Base-by-base conservation (phyloP, 2,113 vertebrate genomes). In the Scartelaos histophorus region DNA sequence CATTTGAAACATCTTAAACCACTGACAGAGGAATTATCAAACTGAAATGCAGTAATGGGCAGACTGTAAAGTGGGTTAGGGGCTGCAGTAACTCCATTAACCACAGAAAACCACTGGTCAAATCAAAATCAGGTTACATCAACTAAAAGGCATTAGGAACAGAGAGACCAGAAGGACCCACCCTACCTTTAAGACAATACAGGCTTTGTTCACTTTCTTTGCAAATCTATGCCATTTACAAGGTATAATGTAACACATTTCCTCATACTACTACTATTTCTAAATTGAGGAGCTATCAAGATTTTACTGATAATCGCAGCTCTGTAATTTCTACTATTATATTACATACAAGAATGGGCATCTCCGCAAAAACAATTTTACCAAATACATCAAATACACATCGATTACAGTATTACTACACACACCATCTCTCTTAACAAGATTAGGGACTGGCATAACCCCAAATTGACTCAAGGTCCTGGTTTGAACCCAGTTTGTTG, bases 1-100 rank as follows among this genome's bases (percentile, higher is more conserved):
- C 35, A 12, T 70, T 65, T 68, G 56, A 77, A 76, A 53, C 58
- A 85, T 81, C 74, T 47, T 70, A 79, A 74, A 72, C 38, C 62
- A 49, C 69, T 24, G 67, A 82, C 78, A 69, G 71, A 71, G 53
- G 61, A 81, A 75, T 81, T 45, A 84, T 76, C 69, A 67, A 70
- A 81, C 43, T 57, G 70, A 74, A 58, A 53, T 56, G 49, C 70
- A 43, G 57, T 78, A 66, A 80, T 78, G 67, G 34, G 72, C 67
- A 54, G 66, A 67, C 62, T 25, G 53, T 70, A 70, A 84, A 74
- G 34, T 70, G 67, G 57, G 56, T 74, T 72, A 70, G 62, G 67
- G 69, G 51, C 35, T 1, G n/a, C 45, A 11, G 22, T 71, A 69
- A 67, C 57, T 60, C 13, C 24, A 46, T 74, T 79, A 75, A 61